Evolutionary conservation across 2,797 vertebrate genomes (phyloP), one percentile per base, ranked within the genome.

Genomic region (Poecilia picta): DNA sequence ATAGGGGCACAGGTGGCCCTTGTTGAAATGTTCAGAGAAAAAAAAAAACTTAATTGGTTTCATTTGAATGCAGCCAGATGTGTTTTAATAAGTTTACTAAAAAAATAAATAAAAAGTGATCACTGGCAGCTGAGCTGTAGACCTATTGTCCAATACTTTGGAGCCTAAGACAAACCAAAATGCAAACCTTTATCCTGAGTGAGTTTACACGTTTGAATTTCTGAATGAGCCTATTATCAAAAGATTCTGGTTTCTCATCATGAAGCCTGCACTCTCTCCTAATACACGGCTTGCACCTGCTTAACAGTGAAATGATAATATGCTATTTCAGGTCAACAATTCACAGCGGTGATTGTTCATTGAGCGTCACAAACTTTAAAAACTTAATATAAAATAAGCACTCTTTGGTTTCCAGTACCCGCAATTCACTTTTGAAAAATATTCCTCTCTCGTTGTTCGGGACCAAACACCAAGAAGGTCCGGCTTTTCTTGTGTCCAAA

Each of bases 181-280:
- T 25, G 51, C 51, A 53, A 53, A 53, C 20, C 51, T 53, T 53
- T 25, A 53, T 8, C 49, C 49, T 51, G 49, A 51, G 49, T 51
- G 49, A 25, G 49, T 53, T 53, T 53, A 20, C 8, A 10, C 8
- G 23, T 25, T 25, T 53, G 20, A 25, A 53, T 53, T 53, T 53
- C 51, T 53, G 51, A 23, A 20, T 25, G 51, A 53, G 49, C 0
- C 43, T 11, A 45, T 45, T 45, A 45, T 45, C 11, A 45, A 45
- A 45, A 45, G 43, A 45, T 45, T 45, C 43, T 3, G 43, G 93
- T 94, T 93, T 92, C 74, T 84, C 82, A 81, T 88, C 82, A 86
- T 94, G 93, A 90, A 71, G 78, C 75, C 77, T 84, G 85, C 78
- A 86, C 79, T 83, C 83, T 81, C 73, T 71, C 53, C 85, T 84